phyloP scores from a whole-genome alignment of 2,888 invertebrate species.

The Apodemia duryi region DNA sequence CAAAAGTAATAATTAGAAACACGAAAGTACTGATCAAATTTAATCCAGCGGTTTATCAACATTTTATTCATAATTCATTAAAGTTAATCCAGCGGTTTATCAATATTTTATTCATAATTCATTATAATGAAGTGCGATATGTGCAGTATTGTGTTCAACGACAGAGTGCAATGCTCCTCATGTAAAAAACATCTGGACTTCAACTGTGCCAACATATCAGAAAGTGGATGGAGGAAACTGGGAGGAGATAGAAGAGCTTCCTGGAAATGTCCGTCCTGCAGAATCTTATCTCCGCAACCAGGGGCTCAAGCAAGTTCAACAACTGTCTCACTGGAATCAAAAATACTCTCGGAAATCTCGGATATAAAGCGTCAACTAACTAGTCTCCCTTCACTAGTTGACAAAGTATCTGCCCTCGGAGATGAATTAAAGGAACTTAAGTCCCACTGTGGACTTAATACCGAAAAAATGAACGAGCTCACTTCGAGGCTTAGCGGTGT shows the following conservation, averaged over 20 bases:
- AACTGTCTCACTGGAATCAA: neutral
- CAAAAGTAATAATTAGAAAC: no score
- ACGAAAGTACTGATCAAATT: no score
- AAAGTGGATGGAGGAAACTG: conserved; percentile 15
- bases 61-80: no score
- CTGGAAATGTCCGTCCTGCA: conserved; percentile 16
- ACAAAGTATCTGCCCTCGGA: conserved; percentile 10
- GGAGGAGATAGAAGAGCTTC: conserved; percentile 15
- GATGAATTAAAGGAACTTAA: conserved; percentile 5
- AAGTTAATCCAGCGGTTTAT: no score
- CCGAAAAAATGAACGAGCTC: neutral
- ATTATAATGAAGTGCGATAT: no score
- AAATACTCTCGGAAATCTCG: no score
- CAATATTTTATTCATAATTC: no score
- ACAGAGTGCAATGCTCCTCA: conserved; percentile 14
- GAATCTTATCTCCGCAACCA: neutral
- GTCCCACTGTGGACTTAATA: no score
- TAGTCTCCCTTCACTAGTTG: conserved; percentile 5
- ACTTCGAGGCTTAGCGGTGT: neutral
- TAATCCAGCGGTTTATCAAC: no score
- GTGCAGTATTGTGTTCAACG: neutral
- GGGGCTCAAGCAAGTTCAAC: no score
- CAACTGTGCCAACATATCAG: conserved; percentile 15
- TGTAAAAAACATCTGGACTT: conserved; percentile 16
- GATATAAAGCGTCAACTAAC: conserved; percentile 12